Evolutionary conservation across 2,113 vertebrate species (phyloP), one percentile per base, ranked within the genome.

Genomic region (Forbesichthys agassizii): DNA sequence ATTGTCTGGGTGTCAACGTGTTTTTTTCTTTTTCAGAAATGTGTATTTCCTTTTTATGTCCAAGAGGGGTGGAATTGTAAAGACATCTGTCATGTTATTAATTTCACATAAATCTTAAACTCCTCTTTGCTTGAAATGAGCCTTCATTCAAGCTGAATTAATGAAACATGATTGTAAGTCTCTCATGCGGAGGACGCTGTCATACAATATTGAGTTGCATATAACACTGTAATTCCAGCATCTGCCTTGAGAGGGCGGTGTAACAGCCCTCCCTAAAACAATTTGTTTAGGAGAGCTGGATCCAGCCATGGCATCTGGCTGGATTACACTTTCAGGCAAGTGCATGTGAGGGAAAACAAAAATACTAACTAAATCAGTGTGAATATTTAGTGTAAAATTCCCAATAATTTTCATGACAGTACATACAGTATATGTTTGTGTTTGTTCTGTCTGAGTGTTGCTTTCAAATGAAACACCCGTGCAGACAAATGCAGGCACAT

Each of bases 41-140:
- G 84, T 83, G 79, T 80, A 77, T 76, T 81, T 89, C 70, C 81
- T 91, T 92, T 88, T 74, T 62, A 90, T 94, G 89, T 80, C 90
- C 94, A 91, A 86, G 88, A 94, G 91, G 91, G 94, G 90, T 73
- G 79, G 93, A 95, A 94, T 95, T 94, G 92, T 94, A 92, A 95
- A 96, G 95, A 97, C 95, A 97, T 98, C 96, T 97, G 95, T 95
- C 96, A 95, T 92, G 93, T 95, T 95, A 97, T 97, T 96, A 98
- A 96, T 95, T 96, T 98, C 94, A 95, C 95, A 96, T 96, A 95
- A 94, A 95, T 96, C 95, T 96, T 97, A 97, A 97, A 95, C 95
- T 96, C 94, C 93, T 94, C 90, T 92, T 94, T 95, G 94, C 94
- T 93, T 94, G 93, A 96, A 96, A 96, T 94, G 94, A 95, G 93